Evolutionary conservation across 2,888 invertebrate genomes (phyloP).

Genomic region (Agrotis exclamationis): DNA sequence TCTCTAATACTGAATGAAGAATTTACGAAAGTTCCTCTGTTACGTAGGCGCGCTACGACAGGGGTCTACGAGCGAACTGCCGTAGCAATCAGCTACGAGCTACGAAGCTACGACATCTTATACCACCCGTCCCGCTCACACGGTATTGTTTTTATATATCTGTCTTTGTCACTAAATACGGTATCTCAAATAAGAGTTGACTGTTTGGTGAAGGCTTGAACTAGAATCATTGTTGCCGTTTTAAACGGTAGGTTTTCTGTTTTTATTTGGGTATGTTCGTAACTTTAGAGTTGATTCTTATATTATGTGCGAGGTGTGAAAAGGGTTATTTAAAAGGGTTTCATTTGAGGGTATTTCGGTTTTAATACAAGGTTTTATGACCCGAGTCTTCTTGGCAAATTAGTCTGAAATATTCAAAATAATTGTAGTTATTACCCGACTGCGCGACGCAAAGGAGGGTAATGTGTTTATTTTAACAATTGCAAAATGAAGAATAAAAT

Average conservation of each 20-base stretch:
- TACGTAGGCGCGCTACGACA: constrained; percentile 83
- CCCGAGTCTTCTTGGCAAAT: constrained; percentile 34
- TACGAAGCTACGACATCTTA: constrained; percentile 73
- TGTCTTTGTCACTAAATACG: constrained; percentile 75
- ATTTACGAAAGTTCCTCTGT: constrained; percentile 58
- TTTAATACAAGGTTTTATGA: constrained; percentile 50
- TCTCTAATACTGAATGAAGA: constrained; percentile 47
- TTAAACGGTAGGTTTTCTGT: constrained; percentile 72
- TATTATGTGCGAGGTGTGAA: constrained; percentile 53
- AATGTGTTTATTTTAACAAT: constrained; percentile 20
- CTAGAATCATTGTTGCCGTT: constrained; percentile 84
- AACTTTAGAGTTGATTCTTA: constrained; percentile 58
- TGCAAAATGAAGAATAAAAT: too few relatives aligned
- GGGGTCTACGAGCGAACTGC: constrained; percentile 81
- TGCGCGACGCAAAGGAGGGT: too few relatives aligned
- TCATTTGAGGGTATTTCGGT: constrained; percentile 56
- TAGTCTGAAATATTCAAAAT: constrained; percentile 41
- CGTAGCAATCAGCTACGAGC: constrained; percentile 72
- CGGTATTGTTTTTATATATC: constrained; percentile 59
- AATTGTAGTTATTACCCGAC: constrained; percentile 49
- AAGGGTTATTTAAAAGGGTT: constrained; percentile 62
- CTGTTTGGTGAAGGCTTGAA: constrained; percentile 83
- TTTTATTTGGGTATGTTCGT: constrained; percentile 49
- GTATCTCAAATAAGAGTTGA: constrained; percentile 79
- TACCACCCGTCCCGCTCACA: constrained; percentile 59